Conservation (phyloP, 2,888 invertebrate species). For the Halictus quadricinctus region DNA sequence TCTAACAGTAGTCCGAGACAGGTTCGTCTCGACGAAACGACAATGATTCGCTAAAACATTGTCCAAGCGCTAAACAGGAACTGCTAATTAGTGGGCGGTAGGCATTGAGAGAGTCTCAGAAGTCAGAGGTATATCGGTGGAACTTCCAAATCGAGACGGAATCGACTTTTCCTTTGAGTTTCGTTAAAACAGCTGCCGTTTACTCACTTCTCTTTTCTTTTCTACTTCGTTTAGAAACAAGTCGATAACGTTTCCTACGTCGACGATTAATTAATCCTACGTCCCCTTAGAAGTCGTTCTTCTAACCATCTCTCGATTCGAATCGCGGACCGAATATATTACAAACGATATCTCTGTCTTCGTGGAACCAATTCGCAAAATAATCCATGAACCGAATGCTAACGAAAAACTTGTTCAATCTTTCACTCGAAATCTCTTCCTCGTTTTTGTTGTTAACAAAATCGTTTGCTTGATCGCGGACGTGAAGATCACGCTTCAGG, state of each 20-base stretch:
- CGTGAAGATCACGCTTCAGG: background rate
- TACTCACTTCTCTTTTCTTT: background rate
- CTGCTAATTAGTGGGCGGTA: constrained; percentile 53
- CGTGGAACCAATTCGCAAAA: background rate
- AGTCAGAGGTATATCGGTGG: constrained; percentile 15
- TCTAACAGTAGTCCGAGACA: constrained; percentile 41
- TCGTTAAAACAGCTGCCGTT: background rate
- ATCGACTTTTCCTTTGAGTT: background rate
- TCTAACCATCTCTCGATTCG: background rate
- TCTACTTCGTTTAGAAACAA: constrained; percentile 21
- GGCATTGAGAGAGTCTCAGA: constrained; percentile 32
- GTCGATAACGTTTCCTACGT: constrained; percentile 20
- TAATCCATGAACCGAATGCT: background rate
- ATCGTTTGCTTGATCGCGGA: background rate
- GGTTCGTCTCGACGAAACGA: constrained; percentile 43
- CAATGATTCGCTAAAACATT: constrained; percentile 53
- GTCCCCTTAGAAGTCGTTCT: constrained; percentile 18
- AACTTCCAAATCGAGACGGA: constrained; percentile 13
- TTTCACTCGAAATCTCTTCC: background rate
- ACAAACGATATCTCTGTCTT: constrained; percentile 19
- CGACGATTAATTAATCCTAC: constrained; percentile 14
- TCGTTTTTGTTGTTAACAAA: background rate
- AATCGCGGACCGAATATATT: constrained; percentile 33
- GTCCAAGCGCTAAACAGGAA: constrained; percentile 59
- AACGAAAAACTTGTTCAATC: background rate